A percentile compares a stretch with the other conserved stretches of the same genome.
Conservation (phyloP, 2,888 invertebrate genomes). For the Trichopria drosophilae region DNA sequence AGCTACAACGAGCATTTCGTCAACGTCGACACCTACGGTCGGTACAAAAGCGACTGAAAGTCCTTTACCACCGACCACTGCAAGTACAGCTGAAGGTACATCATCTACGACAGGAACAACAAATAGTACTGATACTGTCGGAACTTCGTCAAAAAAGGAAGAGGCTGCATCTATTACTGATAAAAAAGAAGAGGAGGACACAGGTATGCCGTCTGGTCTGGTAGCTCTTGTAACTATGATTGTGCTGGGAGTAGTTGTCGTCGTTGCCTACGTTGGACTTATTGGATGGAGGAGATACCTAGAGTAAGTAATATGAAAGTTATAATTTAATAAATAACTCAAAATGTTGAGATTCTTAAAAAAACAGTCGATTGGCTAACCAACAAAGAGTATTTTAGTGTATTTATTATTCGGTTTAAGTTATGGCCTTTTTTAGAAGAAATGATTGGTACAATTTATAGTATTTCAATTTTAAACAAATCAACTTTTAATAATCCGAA, state of each 20-base stretch:
- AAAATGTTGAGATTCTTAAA: too few species aligned
- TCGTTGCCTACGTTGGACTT: conserved; percentile 55
- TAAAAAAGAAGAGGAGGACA: background rate
- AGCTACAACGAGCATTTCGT: conserved; percentile 1
- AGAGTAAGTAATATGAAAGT: conserved; percentile 60
- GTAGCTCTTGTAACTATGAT: conserved; percentile 47
- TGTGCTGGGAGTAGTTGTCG: conserved; percentile 50
- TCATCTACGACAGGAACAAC: background rate
- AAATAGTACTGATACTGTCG: background rate
- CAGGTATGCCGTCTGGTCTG: conserved; percentile 42
- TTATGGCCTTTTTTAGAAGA: too few species aligned
- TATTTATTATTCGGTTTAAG: too few species aligned
- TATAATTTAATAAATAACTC: too few species aligned
- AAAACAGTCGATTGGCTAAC: too few species aligned
- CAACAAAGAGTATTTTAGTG: too few species aligned
- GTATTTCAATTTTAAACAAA: too few species aligned
- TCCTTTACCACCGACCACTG: background rate
- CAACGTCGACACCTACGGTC: background rate
- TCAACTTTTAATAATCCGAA: too few species aligned
- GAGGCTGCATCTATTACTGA: background rate
- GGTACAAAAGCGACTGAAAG: background rate
- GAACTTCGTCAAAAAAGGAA: background rate
- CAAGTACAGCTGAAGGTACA: background rate
- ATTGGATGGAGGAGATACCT: conserved; percentile 58
- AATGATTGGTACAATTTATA: too few species aligned